These are phyloP conservation scores for Drosophila lacteicornis DNA, from an alignment of 1,140 invertebrate genomes.

Conservation along the genomic window DNA sequence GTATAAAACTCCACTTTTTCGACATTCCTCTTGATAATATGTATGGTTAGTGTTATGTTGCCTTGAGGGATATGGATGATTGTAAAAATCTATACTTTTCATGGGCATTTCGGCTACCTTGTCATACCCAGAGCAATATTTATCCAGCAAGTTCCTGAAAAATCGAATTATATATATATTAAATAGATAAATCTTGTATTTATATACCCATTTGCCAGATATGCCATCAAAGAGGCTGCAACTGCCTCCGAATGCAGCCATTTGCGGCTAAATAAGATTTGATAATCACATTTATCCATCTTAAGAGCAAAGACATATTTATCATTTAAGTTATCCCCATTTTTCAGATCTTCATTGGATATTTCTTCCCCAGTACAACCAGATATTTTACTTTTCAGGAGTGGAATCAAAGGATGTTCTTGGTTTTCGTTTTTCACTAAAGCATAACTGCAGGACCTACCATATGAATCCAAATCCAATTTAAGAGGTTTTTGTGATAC, in stretches of 20 bases:
- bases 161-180: no score
- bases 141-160: neutral
- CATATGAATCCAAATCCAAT: slow-evolving; percentile 10
- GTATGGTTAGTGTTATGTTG: neutral
- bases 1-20: neutral
- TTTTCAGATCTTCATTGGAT: neutral
- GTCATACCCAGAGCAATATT: neutral
- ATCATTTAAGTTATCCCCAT: neutral
- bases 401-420: neutral
- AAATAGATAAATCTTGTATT: neutral
- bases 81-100: slow-evolving; percentile 8
- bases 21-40: neutral
- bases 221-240: neutral
- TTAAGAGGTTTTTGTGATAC: neutral
- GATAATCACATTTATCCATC: neutral
- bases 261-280: slow-evolving; percentile 17
- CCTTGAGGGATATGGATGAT: slow-evolving; percentile 8
- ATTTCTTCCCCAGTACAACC: neutral
- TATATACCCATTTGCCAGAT: slow-evolving; percentile 8
- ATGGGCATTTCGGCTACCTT: neutral
- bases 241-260: slow-evolving; percentile 25
- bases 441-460: neutral
- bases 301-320: slow-evolving; percentile 1
- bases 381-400: neutral
- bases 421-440: neutral